Evolutionary conservation across 1,140 invertebrate genomes (phyloP).

Genomic region (Pantala flavescens): DNA sequence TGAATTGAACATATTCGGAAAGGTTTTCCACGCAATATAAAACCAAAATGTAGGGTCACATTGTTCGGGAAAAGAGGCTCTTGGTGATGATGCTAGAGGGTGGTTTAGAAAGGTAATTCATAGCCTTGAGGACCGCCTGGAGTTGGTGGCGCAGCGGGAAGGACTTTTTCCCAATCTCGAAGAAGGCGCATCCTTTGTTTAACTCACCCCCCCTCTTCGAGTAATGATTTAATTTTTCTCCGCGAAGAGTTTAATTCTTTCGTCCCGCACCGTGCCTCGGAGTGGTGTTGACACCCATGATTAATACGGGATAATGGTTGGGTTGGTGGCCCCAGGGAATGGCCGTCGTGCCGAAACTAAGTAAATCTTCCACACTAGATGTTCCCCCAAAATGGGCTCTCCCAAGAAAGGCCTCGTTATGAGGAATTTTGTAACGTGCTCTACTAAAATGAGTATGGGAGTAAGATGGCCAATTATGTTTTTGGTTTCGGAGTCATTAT

Average conservation of each 20-base stretch:
- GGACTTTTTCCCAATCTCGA: not conserved
- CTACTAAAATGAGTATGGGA: too few species aligned
- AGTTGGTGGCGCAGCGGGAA: not conserved
- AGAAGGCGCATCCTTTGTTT: constrained; percentile 5
- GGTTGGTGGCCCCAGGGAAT: not conserved
- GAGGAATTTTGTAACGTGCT: too few species aligned
- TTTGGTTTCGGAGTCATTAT: too few species aligned
- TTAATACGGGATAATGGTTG: not conserved
- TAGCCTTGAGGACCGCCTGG: not conserved
- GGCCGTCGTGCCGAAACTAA: not conserved
- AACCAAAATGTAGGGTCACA: too few species aligned
- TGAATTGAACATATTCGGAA: too few species aligned
- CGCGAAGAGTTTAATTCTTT: not conserved
- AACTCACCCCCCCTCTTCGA: not conserved
- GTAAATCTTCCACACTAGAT: too few species aligned
- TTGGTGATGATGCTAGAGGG: not conserved
- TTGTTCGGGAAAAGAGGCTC: too few species aligned
- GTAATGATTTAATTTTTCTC: constrained; percentile 5
- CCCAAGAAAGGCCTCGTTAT: too few species aligned
- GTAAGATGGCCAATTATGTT: too few species aligned
- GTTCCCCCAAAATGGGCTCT: too few species aligned
- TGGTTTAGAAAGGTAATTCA: not conserved
- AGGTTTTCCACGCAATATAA: too few species aligned
- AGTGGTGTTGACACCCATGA: not conserved
- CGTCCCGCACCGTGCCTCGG: not conserved